Base-by-base conservation (phyloP, 92 coral and sea anemone species). In the Muricea muricata region DNA sequence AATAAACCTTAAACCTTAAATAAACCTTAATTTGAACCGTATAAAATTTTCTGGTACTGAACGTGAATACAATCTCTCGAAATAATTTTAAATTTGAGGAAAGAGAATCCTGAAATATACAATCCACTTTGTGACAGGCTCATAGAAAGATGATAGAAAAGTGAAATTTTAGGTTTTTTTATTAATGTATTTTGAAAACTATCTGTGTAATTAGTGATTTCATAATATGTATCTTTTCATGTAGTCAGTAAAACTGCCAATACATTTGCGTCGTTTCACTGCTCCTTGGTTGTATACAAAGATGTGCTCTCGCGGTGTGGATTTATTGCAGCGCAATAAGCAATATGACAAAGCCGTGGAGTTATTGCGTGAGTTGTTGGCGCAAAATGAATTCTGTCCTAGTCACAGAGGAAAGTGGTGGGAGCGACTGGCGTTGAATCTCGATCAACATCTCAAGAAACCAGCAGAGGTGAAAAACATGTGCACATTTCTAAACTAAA, bases 231-330 rank as follows among this genome's bases (percentile, higher is more conserved):
- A 60, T 61, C 33, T 39, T 48, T 79, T 78, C 90, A 45, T 75
- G 3, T 46, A 71, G 71, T 84, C 88, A 73, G 77, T 88, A 28
- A 81, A 54, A 3, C 87, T 96, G 5, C 97, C 97, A 10, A 86
- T 85, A 11, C 99, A 96, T 75, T 75, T 96, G 68, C 91, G 98
- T 24, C 90, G 98, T 78, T 96, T 96, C 88, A 85, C 98, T 9
- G 89, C 91, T 11, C 91, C 91, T 73, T 96, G 96, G 94, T 92
- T 94, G 14, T 82, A 90, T 87, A 92, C 98, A 29, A 91, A 90
- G 66, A 93, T 96, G 99, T 96, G 97, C 25, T 96, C 90, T 65
- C 89, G 71, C 48, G 99, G 99, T 9, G 99, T 96, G 25, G 99
- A 96, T 42, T 88, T 96, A 63, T 76, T 96, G 40, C 99, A 96